Base-by-base conservation (phyloP, 2,797 vertebrate species). In the Vireo griseus region DNA sequence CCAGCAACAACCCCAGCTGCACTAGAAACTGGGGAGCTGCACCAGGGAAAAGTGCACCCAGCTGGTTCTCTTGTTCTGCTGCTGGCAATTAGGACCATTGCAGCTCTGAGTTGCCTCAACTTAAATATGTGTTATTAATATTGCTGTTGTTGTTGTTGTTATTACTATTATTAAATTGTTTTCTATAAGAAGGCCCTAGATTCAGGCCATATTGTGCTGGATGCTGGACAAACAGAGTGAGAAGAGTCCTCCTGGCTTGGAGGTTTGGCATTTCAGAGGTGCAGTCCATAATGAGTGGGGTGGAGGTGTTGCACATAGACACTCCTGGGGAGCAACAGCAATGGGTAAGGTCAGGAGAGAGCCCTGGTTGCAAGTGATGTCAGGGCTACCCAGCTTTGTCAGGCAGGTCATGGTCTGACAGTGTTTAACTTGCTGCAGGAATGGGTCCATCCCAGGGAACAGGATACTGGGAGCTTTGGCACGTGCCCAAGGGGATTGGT, bases 401-500 rank as follows among this genome's bases (percentile, higher is more conserved):
- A 45, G 37, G n/a, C 42, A 77, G 55, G 10, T 67, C 1, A 0
- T 44, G 37, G 5, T 54, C 33, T 68, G 33, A 12, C 35, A 63
- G 6, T 0, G 1, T 39, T 76, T 44, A 31, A 22, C 24, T 59
- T 65, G 26, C 28, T 80, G 42, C 26, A 6, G 15, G 42, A 88
- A 28, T 11, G 12, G 3, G 17, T 74, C 42, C 5, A 3, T 76
- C 24, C 8, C 33, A 75, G 50, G 28, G 26, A 75, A 61, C 3
- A 52, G 44, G 47, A 19, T 59, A 6, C 14, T 51, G 52, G 37
- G 40, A 82, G 11, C 5, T 61, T 48, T 55, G 48, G 11, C 33
- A 6, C 1, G 2, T 44, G 16, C 20, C 3, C 6, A 0, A 1
- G 35, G 67, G 26, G 45, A 59, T 40, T 26, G 40, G 4, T 48